Percentiles rank a stretch among this genome's conserved stretches.
These are phyloP conservation scores for Fistularia tabacaria DNA, from an alignment of 2,797 vertebrate genomes.

Conservation along the genomic window DNA sequence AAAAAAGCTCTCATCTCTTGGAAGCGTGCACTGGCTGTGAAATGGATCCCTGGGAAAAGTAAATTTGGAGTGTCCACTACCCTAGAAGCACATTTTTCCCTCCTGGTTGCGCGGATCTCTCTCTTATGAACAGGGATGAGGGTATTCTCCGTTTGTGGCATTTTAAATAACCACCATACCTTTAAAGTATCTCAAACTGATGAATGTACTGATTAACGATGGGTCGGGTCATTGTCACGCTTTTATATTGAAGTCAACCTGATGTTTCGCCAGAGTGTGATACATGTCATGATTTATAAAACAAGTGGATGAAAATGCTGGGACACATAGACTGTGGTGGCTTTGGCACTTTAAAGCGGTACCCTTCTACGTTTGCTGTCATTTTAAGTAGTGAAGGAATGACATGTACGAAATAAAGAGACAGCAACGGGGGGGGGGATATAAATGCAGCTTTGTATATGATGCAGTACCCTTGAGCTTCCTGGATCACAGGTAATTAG, in stretches of 20 bases:
- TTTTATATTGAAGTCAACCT: conserved; percentile 16
- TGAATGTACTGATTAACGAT: conserved; percentile 36
- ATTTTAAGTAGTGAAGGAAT: conserved; percentile 49
- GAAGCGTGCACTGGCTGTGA: conserved; percentile 51
- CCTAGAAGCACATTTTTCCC: too few relatives aligned
- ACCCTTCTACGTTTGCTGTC: conserved; percentile 23
- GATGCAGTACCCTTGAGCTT: conserved; percentile 57
- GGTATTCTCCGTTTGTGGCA: too few relatives aligned
- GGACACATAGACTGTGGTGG: conserved; percentile 7
- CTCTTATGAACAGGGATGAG: too few relatives aligned
- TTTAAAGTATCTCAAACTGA: conserved; percentile 32
- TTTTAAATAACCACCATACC: not conserved
- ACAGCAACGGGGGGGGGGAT: conserved; percentile 8
- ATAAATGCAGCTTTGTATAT: conserved; percentile 53
- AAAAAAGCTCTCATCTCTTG: conserved; percentile 44
- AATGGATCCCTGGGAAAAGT: conserved; percentile 54
- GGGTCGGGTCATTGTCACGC: conserved; percentile 10
- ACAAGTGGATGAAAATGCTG: conserved; percentile 20
- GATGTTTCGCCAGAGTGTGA: conserved; percentile 31
- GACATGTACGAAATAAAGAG: conserved; percentile 30
- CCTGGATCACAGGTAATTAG: conserved; percentile 57
- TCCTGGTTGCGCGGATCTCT: too few relatives aligned
- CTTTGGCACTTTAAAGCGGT: conserved; percentile 22
- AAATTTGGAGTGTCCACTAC: conserved; percentile 34
- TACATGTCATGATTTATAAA: conserved; percentile 23